Percentiles rank a stretch among this genome's conserved stretches.
These are phyloP conservation scores for Pseudolaguvia tuberculata DNA, from an alignment of 2,113 vertebrate species.

Conservation along the genomic window DNA sequence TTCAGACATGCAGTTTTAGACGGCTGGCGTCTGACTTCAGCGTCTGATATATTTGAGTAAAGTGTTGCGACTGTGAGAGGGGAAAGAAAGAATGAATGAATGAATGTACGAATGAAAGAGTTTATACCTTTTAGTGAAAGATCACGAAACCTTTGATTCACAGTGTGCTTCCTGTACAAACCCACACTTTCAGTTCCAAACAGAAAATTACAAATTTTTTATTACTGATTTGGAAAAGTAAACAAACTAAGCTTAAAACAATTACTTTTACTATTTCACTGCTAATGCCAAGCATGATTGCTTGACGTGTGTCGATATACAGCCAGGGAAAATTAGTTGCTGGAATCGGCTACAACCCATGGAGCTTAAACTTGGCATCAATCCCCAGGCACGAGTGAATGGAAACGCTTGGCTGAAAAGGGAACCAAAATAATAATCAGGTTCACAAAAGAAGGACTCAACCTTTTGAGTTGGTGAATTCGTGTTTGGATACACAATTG, in stretches of 20 bases:
- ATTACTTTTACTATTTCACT: background rate
- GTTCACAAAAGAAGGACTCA: background rate
- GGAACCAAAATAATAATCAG: background rate
- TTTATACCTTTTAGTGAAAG: background rate
- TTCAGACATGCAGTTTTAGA: slow-evolving; percentile 23
- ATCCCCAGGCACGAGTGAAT: background rate
- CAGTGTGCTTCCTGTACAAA: slow-evolving; percentile 31
- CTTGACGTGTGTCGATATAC: slow-evolving; percentile 14
- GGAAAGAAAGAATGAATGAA: slow-evolving; percentile 41
- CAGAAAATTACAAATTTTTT: no score
- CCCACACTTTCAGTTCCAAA: slow-evolving; percentile 3
- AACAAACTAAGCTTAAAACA: background rate
- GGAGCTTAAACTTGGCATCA: background rate
- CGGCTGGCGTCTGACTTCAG: slow-evolving; percentile 27
- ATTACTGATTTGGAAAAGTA: background rate
- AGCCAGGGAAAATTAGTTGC: background rate
- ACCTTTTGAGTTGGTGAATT: background rate
- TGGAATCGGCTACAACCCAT: background rate
- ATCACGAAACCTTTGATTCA: slow-evolving; percentile 6
- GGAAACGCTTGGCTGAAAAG: background rate
- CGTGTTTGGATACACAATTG: slow-evolving; percentile 10
- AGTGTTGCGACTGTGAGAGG: background rate
- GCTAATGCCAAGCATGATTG: background rate
- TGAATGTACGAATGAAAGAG: slow-evolving; percentile 1
- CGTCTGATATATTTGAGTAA: slow-evolving; percentile 31